Evolutionary conservation across 2,797 vertebrate genomes (phyloP).

Genomic region (Cyprinodon diabolis): DNA sequence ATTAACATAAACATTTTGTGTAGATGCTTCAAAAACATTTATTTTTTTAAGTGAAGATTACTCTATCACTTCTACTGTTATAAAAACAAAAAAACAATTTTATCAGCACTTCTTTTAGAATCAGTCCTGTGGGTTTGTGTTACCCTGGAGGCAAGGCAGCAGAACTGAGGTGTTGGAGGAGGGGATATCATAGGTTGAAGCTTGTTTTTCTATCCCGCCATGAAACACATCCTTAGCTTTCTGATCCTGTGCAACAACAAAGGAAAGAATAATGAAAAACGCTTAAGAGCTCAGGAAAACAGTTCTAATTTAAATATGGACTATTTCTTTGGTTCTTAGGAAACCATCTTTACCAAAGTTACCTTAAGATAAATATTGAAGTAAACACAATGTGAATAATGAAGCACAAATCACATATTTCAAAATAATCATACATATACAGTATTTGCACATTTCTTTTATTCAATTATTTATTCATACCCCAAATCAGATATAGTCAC

Average conservation of each 20-base stretch:
- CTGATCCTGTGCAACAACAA: conserved; percentile 81
- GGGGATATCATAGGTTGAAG: conserved; percentile 87
- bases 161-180: conserved; percentile 89
- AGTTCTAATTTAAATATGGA: not conserved
- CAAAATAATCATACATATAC: not conserved
- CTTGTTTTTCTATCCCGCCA: conserved; percentile 87
- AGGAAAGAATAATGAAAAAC: not conserved
- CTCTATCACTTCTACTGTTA: not conserved
- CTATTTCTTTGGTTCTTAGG: not conserved
- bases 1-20: not conserved
- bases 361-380: not conserved
- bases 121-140: not conserved
- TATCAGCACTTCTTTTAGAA: not conserved
- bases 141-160: conserved; percentile 79
- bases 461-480: not conserved
- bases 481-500: not conserved
- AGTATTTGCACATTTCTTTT: not conserved
- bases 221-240: conserved; percentile 90
- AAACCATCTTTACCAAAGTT: not conserved
- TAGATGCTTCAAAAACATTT: not conserved
- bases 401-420: not conserved
- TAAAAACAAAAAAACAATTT: not conserved
- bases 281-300: not conserved
- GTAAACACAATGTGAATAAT: not conserved
- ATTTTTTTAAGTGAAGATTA: not conserved